phyloP scores from a whole-genome alignment of 1,140 invertebrate genomes.

The Drosophila nasuta region DNA sequence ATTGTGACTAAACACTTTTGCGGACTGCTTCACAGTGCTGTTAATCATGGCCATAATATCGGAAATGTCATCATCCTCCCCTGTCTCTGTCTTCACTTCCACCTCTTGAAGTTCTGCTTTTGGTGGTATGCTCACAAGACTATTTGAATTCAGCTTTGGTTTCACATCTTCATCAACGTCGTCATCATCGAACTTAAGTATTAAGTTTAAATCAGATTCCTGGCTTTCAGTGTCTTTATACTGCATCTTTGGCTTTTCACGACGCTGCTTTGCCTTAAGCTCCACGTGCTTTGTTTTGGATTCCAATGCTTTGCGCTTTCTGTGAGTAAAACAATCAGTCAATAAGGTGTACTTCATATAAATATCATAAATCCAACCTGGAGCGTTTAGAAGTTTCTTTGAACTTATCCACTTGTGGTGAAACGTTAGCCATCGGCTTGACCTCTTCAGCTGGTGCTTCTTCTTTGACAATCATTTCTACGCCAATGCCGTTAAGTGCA shows the following conservation, averaged over 20 bases:
- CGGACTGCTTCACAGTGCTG: constrained; percentile 2
- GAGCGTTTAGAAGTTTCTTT: background rate
- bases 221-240: constrained; percentile 69
- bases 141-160: background rate
- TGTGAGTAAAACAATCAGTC: constrained; percentile 3
- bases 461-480: background rate
- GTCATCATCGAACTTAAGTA: background rate
- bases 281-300: constrained; percentile 38
- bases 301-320: constrained; percentile 44
- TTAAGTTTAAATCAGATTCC: constrained; percentile 33
- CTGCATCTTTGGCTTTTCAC: constrained; percentile 23
- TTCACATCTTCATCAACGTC: background rate
- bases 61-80: background rate
- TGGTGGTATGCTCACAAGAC: background rate
- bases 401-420: background rate
- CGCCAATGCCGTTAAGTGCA: background rate
- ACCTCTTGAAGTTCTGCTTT: background rate
- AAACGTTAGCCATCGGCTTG: background rate
- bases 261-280: constrained; percentile 45
- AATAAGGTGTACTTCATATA: background rate
- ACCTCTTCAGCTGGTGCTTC: background rate
- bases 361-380: constrained; percentile 24
- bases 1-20: constrained; percentile 2
- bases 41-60: constrained; percentile 33
- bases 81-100: background rate